These are phyloP conservation scores for Busseola fusca DNA, from an alignment of 2,888 invertebrate species.

Conservation along the genomic window DNA sequence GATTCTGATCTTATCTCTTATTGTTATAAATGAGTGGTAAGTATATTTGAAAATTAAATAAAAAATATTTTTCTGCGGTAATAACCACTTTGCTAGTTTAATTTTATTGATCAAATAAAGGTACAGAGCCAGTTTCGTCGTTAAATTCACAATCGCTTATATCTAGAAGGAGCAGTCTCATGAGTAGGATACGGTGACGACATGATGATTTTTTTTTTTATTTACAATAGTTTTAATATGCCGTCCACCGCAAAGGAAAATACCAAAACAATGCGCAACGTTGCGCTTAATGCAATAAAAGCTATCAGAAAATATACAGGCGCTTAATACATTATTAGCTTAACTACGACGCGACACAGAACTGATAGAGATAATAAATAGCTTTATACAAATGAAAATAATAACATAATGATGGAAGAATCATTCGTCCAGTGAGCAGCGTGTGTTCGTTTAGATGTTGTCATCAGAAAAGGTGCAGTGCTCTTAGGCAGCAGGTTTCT, in stretches of 20 bases:
- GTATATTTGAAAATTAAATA: slow-evolving; percentile 38
- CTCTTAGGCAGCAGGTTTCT: slow-evolving; percentile 90
- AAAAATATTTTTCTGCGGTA: slow-evolving; percentile 72
- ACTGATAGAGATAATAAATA: slow-evolving; percentile 54
- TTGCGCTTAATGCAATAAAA: slow-evolving; percentile 17
- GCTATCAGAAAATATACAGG: slow-evolving; percentile 78
- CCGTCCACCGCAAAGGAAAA: slow-evolving; percentile 20
- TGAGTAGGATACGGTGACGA: slow-evolving; percentile 63
- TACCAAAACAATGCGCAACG: slow-evolving; percentile 21
- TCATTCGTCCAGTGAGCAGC: slow-evolving; percentile 70
- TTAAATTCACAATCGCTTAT: slow-evolving; percentile 74
- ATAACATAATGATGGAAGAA: slow-evolving; percentile 65
- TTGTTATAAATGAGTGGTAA: background rate
- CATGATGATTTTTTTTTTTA: slow-evolving; percentile 9
- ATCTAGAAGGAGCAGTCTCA: slow-evolving; percentile 85
- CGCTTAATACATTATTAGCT: slow-evolving; percentile 54
- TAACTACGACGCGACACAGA: slow-evolving; percentile 78
- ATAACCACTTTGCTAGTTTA: slow-evolving; percentile 80
- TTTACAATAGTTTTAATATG: slow-evolving; percentile 29
- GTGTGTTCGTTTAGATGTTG: slow-evolving; percentile 46
- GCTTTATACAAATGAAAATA: slow-evolving; percentile 25
- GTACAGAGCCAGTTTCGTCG: slow-evolving; percentile 81
- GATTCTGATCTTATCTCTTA: background rate
- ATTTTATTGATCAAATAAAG: slow-evolving; percentile 81
- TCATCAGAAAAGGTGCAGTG: slow-evolving; percentile 22